Percentiles rank a stretch among this genome's conserved stretches.
phyloP scores from a whole-genome alignment of 1,140 invertebrate genomes.

The Trinorchestia longiramus region DNA sequence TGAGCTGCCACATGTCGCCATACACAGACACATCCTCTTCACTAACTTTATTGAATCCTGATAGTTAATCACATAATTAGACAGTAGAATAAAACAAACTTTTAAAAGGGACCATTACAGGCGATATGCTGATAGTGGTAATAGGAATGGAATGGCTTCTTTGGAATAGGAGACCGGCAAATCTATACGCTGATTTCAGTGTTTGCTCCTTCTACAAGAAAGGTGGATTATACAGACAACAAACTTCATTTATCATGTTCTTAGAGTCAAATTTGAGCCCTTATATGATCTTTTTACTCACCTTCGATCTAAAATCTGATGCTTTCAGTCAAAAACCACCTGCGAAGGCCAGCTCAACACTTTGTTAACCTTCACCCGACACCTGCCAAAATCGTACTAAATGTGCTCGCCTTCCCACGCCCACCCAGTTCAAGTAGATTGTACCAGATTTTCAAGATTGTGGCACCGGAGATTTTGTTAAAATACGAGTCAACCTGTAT shows the following conservation, averaged over 20 bases:
- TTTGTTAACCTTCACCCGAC: slow-evolving; percentile 1
- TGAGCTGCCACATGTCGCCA: background rate
- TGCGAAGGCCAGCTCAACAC: background rate
- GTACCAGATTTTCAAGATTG: background rate
- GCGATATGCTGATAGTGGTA: background rate
- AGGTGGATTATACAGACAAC: background rate
- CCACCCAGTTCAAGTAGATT: background rate
- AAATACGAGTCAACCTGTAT: too few species aligned
- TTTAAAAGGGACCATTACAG: background rate
- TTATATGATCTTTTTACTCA: background rate
- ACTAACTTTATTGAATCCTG: background rate
- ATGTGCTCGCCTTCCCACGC: slow-evolving; percentile 28
- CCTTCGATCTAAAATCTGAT: background rate
- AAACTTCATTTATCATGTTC: background rate
- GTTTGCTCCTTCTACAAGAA: background rate
- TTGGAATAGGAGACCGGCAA: background rate
- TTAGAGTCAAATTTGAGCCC: background rate
- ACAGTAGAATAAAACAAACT: background rate
- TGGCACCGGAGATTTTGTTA: background rate
- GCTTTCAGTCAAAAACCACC: slow-evolving; percentile 45
- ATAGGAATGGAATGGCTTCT: background rate
- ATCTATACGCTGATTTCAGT: background rate
- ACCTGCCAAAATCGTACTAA: slow-evolving; percentile 46
- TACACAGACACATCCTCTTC: background rate
- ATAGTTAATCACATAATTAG: background rate